These are phyloP conservation scores for Amphiduros pacificus DNA, from an alignment of 2,888 invertebrate species.

Conservation along the genomic window DNA sequence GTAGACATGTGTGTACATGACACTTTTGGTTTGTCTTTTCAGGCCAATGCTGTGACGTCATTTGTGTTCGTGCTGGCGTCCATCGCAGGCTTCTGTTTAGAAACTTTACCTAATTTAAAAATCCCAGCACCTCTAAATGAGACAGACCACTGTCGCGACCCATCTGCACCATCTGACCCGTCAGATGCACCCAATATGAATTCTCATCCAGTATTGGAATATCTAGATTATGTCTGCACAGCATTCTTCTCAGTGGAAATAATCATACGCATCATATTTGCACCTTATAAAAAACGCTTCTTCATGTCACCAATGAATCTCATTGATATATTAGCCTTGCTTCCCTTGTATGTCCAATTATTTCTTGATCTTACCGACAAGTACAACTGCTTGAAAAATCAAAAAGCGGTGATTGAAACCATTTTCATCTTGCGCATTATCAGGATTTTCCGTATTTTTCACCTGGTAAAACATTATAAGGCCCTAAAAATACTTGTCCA, in stretches of 20 bases:
- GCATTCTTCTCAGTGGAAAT: slow-evolving; percentile 55
- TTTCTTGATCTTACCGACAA: slow-evolving; percentile 46
- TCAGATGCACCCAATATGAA: slow-evolving; percentile 1
- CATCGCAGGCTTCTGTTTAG: slow-evolving; percentile 55
- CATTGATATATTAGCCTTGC: slow-evolving; percentile 53
- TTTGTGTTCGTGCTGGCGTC: slow-evolving; percentile 54
- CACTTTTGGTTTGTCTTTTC: slow-evolving; percentile 27
- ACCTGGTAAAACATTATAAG: slow-evolving; percentile 60
- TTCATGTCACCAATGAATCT: slow-evolving; percentile 52
- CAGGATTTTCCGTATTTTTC: slow-evolving; percentile 61
- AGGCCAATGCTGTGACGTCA: slow-evolving; percentile 54
- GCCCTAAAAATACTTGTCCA: slow-evolving; percentile 61
- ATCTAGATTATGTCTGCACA: slow-evolving; percentile 53
- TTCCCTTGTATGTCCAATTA: slow-evolving; percentile 56
- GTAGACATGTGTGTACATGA: no score
- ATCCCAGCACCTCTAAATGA: slow-evolving; percentile 29
- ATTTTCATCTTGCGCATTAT: slow-evolving; percentile 62
- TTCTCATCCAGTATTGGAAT: slow-evolving; percentile 34
- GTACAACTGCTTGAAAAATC: slow-evolving; percentile 49
- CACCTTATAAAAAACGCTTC: slow-evolving; percentile 47
- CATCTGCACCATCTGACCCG: no score
- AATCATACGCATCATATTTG: slow-evolving; percentile 47
- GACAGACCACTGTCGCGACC: slow-evolving; percentile 19
- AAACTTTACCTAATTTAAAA: slow-evolving; percentile 50
- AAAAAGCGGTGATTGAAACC: slow-evolving; percentile 53